Evolutionary conservation across 2,113 vertebrate genomes (phyloP), one percentile per base, ranked within the genome.

Genomic region (Cheirogaleus medius): DNA sequence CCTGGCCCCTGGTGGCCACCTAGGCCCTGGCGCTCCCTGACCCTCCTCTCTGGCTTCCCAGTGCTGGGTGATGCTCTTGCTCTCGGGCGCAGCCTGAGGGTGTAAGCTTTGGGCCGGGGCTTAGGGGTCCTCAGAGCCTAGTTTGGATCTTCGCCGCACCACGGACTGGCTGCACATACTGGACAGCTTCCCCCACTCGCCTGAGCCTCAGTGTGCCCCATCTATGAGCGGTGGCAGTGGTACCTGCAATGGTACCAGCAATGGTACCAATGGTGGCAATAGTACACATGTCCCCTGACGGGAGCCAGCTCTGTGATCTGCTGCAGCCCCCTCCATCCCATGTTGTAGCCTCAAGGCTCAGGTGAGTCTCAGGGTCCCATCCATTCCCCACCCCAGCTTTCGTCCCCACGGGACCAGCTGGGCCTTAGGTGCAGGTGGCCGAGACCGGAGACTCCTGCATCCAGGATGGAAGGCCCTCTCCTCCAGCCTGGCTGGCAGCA

Each of bases 211-310:
- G 13, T 37, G 54, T 7, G 23, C 29, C 69, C 54, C 9, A 0
- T 17, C 6, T 42, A 63, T 23, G 78, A 68, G 42, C 42, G 42
- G 68, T 23, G 68, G 63, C 25, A 3, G 1, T 39, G 17, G 44
- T 49, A n/a, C 64, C 54, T 13, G 42, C 23, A n/a, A n/a, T n/a
- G n/a, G n/a, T n/a, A n/a, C n/a, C n/a, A n/a, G n/a, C n/a, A n/a
- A n/a, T n/a, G n/a, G n/a, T n/a, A n/a, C n/a, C n/a, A n/a, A n/a
- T n/a, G n/a, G n/a, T n/a, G n/a, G n/a, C n/a, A n/a, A n/a, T n/a
- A n/a, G n/a, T n/a, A n/a, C n/a, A 1, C 2, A 42, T 21, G 6
- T 25, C 47, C 14, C 3, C 42, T n/a, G 1, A 17, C 13, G 49
- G 37, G 34, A 76, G 14, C 29, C 3, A 5, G 29, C 25, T 14